Evolutionary conservation across 2,797 vertebrate genomes (phyloP).

Genomic region (Clangula hyemalis): DNA sequence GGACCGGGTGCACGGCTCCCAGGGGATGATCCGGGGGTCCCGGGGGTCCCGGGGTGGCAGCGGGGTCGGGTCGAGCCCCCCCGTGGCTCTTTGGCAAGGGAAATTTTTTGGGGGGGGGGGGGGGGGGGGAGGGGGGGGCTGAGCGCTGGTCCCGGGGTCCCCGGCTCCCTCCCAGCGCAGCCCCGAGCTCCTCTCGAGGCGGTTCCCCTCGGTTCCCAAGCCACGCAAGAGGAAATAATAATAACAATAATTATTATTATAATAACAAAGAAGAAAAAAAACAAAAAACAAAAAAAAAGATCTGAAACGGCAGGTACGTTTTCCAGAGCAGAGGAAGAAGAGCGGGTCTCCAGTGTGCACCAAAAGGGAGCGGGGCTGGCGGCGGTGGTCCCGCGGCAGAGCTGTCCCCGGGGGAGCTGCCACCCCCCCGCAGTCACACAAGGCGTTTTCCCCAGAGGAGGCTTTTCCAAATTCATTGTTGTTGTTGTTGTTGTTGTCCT

Average conservation of each 20-base stretch:
- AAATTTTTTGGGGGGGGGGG: no score
- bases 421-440: not conserved
- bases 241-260: constrained; percentile 22
- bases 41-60: not conserved
- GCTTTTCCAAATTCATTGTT: not conserved
- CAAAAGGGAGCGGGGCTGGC: not conserved
- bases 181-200: constrained; percentile 8
- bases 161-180: not conserved
- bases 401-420: not conserved
- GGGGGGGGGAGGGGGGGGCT: accelerated
- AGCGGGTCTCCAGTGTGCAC: constrained; percentile 32
- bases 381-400: not conserved
- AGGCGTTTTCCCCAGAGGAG: not conserved
- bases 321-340: not conserved
- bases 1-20: not conserved
- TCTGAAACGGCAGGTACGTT: constrained; percentile 20
- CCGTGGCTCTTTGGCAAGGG: not conserved
- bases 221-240: not conserved
- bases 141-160: not conserved
- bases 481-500: not conserved
- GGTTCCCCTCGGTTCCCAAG: not conserved
- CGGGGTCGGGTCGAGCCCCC: accelerated
- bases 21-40: not conserved
- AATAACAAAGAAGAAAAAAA: not conserved
- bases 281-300: not conserved